These are phyloP conservation scores for Balaeniceps rex DNA, from an alignment of 2,113 vertebrate species.

Conservation along the genomic window DNA sequence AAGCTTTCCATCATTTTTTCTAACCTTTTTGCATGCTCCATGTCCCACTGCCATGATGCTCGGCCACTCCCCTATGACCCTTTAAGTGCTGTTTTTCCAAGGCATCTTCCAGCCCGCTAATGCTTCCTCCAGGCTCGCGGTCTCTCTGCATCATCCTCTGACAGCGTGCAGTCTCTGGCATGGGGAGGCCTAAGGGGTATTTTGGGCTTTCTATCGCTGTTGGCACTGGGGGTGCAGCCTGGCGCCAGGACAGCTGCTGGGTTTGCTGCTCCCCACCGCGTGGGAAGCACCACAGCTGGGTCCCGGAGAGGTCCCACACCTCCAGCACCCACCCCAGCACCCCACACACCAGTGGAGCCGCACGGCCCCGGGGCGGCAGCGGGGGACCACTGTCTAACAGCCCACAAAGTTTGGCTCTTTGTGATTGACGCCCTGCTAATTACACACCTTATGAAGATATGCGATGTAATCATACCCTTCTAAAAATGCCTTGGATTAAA, in stretches of 20 bases:
- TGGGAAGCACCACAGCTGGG: background rate
- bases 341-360: accelerated
- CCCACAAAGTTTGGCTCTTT: constrained; percentile 38
- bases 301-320: background rate
- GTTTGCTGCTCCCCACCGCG: accelerated
- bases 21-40: accelerated
- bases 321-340: background rate
- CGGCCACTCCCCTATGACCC: background rate
- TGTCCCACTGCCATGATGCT: background rate
- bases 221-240: background rate
- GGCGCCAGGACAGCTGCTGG: background rate
- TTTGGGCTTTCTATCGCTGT: background rate
- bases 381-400: background rate
- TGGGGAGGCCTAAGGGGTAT: no score
- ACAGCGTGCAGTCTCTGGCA: accelerated
- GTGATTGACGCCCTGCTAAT: constrained; percentile 63
- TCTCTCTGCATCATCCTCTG: background rate
- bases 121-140: background rate
- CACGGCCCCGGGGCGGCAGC: accelerated
- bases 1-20: background rate
- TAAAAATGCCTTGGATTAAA: constrained; percentile 80
- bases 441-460: constrained; percentile 70
- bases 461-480: constrained; percentile 72
- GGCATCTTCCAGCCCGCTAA: background rate
- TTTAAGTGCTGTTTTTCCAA: background rate